Evolutionary conservation across 2,113 vertebrate genomes (phyloP), one percentile per base, ranked within the genome.

Genomic region (Stercorarius parasiticus): DNA sequence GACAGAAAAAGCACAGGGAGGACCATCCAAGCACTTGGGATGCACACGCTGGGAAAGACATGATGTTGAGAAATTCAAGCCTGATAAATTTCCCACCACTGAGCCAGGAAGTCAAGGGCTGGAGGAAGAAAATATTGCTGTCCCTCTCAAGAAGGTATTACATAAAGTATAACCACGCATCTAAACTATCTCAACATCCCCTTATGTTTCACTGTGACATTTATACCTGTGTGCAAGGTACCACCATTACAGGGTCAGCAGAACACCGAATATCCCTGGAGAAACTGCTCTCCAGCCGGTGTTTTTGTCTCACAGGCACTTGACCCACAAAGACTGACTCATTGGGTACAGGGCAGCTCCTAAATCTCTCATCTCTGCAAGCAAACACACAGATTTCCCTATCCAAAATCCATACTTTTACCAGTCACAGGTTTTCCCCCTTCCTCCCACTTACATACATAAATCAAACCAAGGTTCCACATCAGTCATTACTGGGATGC

Each of bases 11-110:
- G 66, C 78, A 77, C 82, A 80, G 62, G 19, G 62, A 94, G 58
- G 71, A 96, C 71, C 62, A 93, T 97, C 95, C 93, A 95, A 88
- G 53, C 58, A 53, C 76, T 66, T 85, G 85, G 61, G 61, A 85
- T 94, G 85, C 50, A 53, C 85, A 82, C 1, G 5, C 50, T 82
- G 89, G 80, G 91, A 95, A 87, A 66, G 93, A 91, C 50, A 82
- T 0, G 1, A 93, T 62, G 81, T 38, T 89, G 91, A 91, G 77
- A 91, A 96, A 95, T 87, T 91, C 78, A 95, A 95, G 93, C 52
- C 84, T 91, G 73, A 91, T 45, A 88, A 73, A 94, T 95, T 91
- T 85, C 93, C 62, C 83, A 95, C 40, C 45, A 38, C 58, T 45
- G 25, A 95, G 83, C 83, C 89, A 94, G 83, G 62, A 87, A 93